Evolutionary conservation across 2,888 invertebrate genomes (phyloP), one percentile per base, ranked within the genome.

Genomic region (Desoria tigrina): DNA sequence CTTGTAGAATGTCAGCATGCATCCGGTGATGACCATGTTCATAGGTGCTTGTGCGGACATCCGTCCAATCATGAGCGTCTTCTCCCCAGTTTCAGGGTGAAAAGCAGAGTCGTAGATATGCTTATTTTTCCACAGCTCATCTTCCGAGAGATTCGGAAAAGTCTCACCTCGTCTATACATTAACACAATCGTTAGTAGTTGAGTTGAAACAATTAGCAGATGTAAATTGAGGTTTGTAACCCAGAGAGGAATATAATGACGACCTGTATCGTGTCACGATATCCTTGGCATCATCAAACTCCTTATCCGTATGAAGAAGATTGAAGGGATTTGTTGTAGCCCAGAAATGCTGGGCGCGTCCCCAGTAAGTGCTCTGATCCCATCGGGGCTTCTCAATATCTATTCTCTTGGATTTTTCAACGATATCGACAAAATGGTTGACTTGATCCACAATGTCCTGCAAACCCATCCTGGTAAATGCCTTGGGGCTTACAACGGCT

Each of bases 1-100:
- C 87, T 86, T 92, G 84, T 98, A 97, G 82, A 97, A 99, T 9
- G 94, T 88, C 83, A 99, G 87, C 98, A 99, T 97, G 77, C 92
- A 88, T 70, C 95, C 97, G 28, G 96, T 96, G 77, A 99, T 94
- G 60, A 90, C 80, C 84, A 95, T 96, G 81, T 98, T 98, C 88
- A 94, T 93, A 0, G 98, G 98, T 53, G 96, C 94, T 82, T 97
- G 99, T 1, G 97, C 96, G 2, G 96, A 90, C 99, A 99, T 99
- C 54, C 99, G 84, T 0, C 99, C 99, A 64, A 97, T 83, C 6
- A 92, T 80, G 49, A 91, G 80, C 89, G 96, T 94, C 81, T 95
- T 95, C 80, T 99, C 96, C 1, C 95, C 95, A 0, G 98, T 97
- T 79, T 98, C 96, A 0, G 99, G 99, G 81, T 99, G 99, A 80